A percentile compares a stretch with the other conserved stretches of the same genome.
Conservation (phyloP, 2,888 invertebrate species). For the Malachius bipustulatus region DNA sequence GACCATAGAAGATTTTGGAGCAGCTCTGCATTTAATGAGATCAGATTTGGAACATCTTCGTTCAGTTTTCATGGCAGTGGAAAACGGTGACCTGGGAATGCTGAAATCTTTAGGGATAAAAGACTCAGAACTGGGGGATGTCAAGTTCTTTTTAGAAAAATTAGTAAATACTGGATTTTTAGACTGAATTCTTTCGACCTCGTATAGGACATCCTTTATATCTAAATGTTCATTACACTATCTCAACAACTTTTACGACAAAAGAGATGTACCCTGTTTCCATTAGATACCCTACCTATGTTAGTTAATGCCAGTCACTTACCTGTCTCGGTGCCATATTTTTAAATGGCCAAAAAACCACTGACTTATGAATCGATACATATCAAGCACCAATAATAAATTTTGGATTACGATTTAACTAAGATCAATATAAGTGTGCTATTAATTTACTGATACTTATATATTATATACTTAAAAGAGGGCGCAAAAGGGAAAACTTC, state of each 20-base stretch:
- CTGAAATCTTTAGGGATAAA: slow-evolving; percentile 88
- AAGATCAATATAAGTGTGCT: slow-evolving; percentile 29
- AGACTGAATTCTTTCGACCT: slow-evolving; percentile 55
- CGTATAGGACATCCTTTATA: slow-evolving; percentile 24
- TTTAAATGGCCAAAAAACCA: slow-evolving; percentile 28
- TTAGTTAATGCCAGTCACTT: too few relatives aligned
- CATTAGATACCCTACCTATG: too few relatives aligned
- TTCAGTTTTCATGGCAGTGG: slow-evolving; percentile 91
- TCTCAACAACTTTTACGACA: too few relatives aligned
- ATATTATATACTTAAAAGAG: background rate
- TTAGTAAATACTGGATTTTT: slow-evolving; percentile 91
- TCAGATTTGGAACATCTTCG: slow-evolving; percentile 85
- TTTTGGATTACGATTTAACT: slow-evolving; percentile 23
- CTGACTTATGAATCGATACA: slow-evolving; percentile 32
- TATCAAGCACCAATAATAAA: slow-evolving; percentile 31
- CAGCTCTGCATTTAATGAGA: slow-evolving; percentile 73
- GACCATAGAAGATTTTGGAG: slow-evolving; percentile 89
- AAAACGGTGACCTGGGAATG: slow-evolving; percentile 89
- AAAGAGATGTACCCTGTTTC: too few relatives aligned
- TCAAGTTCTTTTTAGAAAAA: slow-evolving; percentile 92
- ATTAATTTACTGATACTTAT: slow-evolving; percentile 13
- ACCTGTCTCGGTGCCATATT: slow-evolving; percentile 29
- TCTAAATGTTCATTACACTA: too few relatives aligned
- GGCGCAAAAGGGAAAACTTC: too few relatives aligned
- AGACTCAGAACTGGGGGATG: slow-evolving; percentile 88